Base-by-base conservation (phyloP, 2,797 vertebrate genomes). In the Sternotherus odoratus region DNA sequence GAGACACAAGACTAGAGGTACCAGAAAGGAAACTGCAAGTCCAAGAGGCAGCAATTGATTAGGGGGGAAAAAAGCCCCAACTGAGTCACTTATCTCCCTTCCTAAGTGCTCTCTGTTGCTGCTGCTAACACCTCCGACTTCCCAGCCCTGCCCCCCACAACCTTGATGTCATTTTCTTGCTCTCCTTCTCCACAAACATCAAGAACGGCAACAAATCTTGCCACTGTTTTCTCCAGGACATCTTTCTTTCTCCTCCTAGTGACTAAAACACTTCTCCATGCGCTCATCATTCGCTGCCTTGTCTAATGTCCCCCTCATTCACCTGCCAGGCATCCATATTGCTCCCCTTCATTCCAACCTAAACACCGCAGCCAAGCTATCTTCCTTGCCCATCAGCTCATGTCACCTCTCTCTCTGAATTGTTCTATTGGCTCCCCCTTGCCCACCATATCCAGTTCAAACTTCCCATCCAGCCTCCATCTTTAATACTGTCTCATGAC, bases 391-490 rank as follows among this genome's bases (percentile, higher is more conserved):
- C 2, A 0, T 49, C 46, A 78, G 53, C 26, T 43, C 81, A 23
- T 26, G n/a, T 87, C 43, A 30, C 21, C 79, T 82, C n/a, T 53
- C 88, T 74, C 13, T 28, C 39, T 91, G 43, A 46, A 43, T 79
- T 82, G 12, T 15, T 66, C 60, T 21, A 26, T 39, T 74, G 39
- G 23, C 69, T 72, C 23, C 10, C 83, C 11, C 21, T 93, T 7
- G 2, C 46, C 30, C 78, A 0, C 46, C 79, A 1, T 56, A 56
- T 28, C 0, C 0, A 82, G 8, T 56, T 79, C 10, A 69, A 36
- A 72, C 23, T 92, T 83, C 23, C 72, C 49, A 33, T 36, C 78
- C 49, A 72, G 9, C 2, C 26, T 10, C 36, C 86, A 15, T 80
- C 12, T 88, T 51, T 75, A 78, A 11, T 57, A 17, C 54, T 21